A percentile compares a stretch with the other conserved stretches of the same genome.
Evolutionary conservation across 2,888 invertebrate genomes (phyloP).

Genomic region (Cantharis lateralis): DNA sequence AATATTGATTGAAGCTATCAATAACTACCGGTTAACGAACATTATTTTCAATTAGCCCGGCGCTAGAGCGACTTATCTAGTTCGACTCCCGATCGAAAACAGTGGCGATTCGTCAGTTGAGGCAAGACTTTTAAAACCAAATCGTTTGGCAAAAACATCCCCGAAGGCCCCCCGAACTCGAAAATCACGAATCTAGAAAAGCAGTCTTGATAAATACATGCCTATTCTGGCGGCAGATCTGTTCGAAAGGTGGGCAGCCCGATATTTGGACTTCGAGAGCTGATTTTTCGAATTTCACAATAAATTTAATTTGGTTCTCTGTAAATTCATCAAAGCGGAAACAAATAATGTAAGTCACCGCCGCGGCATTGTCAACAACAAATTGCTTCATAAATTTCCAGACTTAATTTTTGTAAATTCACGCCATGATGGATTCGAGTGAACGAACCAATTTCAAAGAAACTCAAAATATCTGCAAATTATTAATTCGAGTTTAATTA

Average conservation of each 20-base stretch:
- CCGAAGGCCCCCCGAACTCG: no score
- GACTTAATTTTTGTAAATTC: not conserved
- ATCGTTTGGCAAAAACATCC: no score
- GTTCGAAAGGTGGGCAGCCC: no score
- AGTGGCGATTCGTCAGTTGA: no score
- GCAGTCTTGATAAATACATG: no score
- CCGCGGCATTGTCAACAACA: not conserved
- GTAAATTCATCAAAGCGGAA: not conserved
- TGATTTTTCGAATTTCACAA: not conserved
- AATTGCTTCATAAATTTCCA: not conserved
- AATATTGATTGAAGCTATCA: not conserved
- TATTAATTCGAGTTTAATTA: slow-evolving; percentile 1
- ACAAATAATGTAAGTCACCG: not conserved
- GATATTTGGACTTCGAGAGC: no score
- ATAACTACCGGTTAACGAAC: not conserved
- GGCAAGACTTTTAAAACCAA: no score
- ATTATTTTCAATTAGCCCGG: no score
- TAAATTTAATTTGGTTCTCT: not conserved
- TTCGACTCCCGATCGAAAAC: no score
- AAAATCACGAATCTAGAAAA: no score
- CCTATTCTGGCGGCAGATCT: no score
- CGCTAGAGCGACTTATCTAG: no score
- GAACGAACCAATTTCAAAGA: not conserved
- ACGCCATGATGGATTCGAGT: not conserved
- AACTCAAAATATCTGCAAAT: not conserved